Conservation (phyloP, 1,140 invertebrate species). For the Achroia grisella region DNA sequence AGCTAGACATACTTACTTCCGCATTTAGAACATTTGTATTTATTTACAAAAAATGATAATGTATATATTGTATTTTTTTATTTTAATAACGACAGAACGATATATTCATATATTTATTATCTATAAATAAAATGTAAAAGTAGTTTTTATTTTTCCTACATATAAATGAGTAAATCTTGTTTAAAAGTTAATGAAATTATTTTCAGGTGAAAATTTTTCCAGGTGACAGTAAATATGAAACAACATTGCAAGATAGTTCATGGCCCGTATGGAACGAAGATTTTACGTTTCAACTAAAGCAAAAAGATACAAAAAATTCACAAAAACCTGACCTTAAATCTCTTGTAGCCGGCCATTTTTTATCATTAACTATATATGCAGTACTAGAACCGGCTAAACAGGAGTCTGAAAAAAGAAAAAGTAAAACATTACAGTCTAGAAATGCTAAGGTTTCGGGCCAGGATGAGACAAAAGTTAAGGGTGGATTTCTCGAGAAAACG, state of each 20-base stretch:
- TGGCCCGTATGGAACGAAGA: constrained; percentile 87
- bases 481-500: constrained; percentile 48
- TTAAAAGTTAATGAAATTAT: constrained; percentile 13
- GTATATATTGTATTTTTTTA: no score
- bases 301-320: constrained; percentile 54
- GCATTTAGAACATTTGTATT: no score
- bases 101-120: no score
- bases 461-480: constrained; percentile 50
- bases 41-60: no score
- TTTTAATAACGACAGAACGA: no score
- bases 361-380: constrained; percentile 83
- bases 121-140: no score
- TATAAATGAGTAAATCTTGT: background rate
- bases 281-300: constrained; percentile 78
- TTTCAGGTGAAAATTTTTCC: constrained; percentile 84
- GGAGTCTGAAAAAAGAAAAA: constrained; percentile 49
- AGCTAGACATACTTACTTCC: no score
- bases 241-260: constrained; percentile 80
- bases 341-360: constrained; percentile 79
- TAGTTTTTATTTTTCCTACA: no score
- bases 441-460: constrained; percentile 56
- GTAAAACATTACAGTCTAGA: constrained; percentile 61
- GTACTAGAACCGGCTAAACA: constrained; percentile 76
- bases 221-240: constrained; percentile 82
- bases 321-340: constrained; percentile 58